Base-by-base conservation (phyloP, 2,888 invertebrate genomes). In the Nymphalis urticae region DNA sequence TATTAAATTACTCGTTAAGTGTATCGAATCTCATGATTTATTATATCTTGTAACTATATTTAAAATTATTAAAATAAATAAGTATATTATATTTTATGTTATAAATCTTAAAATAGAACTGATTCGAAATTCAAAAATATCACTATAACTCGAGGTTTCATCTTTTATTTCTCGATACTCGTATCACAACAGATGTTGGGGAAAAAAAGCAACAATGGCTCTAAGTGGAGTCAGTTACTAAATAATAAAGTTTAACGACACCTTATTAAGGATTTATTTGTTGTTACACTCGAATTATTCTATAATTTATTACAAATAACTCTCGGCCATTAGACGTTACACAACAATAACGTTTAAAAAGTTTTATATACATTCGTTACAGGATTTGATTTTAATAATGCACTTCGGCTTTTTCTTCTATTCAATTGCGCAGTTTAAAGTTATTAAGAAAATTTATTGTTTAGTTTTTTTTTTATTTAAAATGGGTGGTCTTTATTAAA, bases 221-320 rank as follows among this genome's bases (percentile, higher is more conserved):
- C 72, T 89, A 89, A 91, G 89, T 89, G 88, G 87, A 88, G 87
- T 75, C 77, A 77, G 79, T 79, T 77, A 78, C 76, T 77, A 79
- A 79, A 79, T 79, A 79, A 79, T 79, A 79, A 78, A 79, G 75
- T 79, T 79, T 79, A 79, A 79, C 78, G 77, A 79, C 77, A 77
- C 90, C 89, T 89, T 91, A 92, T 90, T 91, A 92, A 87, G 86
- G 85, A 90, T 92, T 89, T 92, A 92, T 92, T 89, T 89, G 89
- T 90, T 86, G 85, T 83, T 77, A 71, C 74, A 75, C 73, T 75
- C 84, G 89, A 90, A 90, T 90, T 89, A 91, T 90, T 85, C 79
- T 80, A 77, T 89, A 89, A 91, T 92, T 92, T 92, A 92, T 92
- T 90, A 92, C 92, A 88, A 92, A 92, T 92, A 90, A 89, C 86